These are phyloP conservation scores for Microchrysa polita DNA, from an alignment of 2,888 invertebrate genomes.

Conservation along the genomic window DNA sequence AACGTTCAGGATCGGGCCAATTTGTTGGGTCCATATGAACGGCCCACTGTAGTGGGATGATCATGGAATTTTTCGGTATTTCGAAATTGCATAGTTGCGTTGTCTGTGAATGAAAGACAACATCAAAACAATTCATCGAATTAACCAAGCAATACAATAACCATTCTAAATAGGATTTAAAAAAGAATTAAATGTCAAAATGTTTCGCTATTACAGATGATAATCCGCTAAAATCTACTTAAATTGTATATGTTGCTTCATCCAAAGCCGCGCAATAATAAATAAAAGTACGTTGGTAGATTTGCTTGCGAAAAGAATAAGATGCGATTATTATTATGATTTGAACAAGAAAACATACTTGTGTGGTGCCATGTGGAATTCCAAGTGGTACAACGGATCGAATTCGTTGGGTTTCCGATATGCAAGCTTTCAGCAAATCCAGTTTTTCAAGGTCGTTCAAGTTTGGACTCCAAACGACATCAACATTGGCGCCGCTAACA, in stretches of 20 bases:
- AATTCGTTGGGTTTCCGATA: conserved; percentile 82
- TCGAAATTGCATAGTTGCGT: conserved; percentile 61
- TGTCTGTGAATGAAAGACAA: conserved; percentile 17
- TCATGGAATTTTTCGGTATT: conserved; percentile 76
- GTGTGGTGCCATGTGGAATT: conserved; percentile 80
- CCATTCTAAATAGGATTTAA: conserved; percentile 22
- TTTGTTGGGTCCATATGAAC: conserved; percentile 75
- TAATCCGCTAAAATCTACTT: conserved; percentile 21
- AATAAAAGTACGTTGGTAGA: conserved; percentile 5
- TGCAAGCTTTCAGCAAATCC: conserved; percentile 69
- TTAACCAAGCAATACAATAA: not conserved
- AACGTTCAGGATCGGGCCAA: conserved; percentile 76
- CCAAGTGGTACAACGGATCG: conserved; percentile 84
- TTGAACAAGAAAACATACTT: conserved; percentile 57
- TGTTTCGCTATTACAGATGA: conserved; percentile 7
- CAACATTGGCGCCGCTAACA: not conserved
- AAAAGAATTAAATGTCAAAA: conserved; percentile 1
- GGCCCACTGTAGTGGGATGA: conserved; percentile 84
- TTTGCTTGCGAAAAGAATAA: not conserved
- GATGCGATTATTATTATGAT: not conserved
- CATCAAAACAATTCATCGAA: not conserved
- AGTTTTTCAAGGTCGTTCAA: conserved; percentile 58
- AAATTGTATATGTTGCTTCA: not conserved
- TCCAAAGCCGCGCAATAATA: conserved; percentile 1
- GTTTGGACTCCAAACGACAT: conserved; percentile 31